Base-by-base conservation (phyloP, 2,113 vertebrate genomes). In the Regulus satrapa region DNA sequence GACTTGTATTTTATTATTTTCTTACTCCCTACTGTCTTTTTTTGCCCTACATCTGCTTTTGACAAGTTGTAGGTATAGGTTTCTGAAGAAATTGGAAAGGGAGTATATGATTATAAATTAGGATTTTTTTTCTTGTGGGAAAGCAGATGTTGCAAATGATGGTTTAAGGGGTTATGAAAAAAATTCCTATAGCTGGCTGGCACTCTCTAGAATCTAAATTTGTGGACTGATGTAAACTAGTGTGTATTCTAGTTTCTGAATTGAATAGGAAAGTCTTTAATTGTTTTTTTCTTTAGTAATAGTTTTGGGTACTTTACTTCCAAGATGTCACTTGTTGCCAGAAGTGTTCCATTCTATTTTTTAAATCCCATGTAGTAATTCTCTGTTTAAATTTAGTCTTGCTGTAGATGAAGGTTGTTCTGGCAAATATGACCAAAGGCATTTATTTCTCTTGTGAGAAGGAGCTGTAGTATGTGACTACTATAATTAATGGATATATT, bases 301-400 rank as follows among this genome's bases (percentile, higher is more conserved):
- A 73, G 32, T 2, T 61, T 83, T 87, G 79, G 55, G 26, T 94
- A 62, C 89, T 97, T 85, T 83, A 71, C 74, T 96, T 89, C 43
- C 73, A 95, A 55, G 68, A 87, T 71, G 48, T 95, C 18, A 5
- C n/a, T 76, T 58, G 2, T 17, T 89, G 82, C 84, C 77, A 84
- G 55, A 94, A 90, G 48, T 25, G 48, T 69, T 94, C 80, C 75
- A 68, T 73, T 94, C 32, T 62, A 4, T 79, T 92, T 97, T 92
- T 79, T 89, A 87, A 95, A 94, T 94, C 85, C 43, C 69, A 62
- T 75, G 19, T 78, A 92, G 58, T 90, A 91, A 95, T 94, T 81
- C 83, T 93, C 46, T 72, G 67, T 92, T 97, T 95, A 95, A 96
- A 94, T 93, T 89, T 64, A 96, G 89, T 45, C 69, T 86, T 15